phyloP scores from a whole-genome alignment of 2,888 invertebrate genomes.

The Seladonia tumulorum region DNA sequence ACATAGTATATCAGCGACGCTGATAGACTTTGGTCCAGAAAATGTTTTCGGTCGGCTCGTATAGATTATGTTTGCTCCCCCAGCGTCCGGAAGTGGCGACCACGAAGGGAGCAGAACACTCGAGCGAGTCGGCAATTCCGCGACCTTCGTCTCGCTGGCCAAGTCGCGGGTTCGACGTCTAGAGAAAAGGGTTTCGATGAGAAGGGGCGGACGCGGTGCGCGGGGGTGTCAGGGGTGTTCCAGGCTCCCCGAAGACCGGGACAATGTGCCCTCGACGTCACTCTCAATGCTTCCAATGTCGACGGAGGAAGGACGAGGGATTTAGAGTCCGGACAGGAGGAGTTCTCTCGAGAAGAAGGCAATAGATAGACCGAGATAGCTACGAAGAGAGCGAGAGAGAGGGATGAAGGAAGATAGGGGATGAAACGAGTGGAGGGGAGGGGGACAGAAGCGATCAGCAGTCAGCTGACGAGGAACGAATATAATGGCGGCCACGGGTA shows the following conservation, averaged over 20 bases:
- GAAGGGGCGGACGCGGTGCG: conserved; percentile 24
- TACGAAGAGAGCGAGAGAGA: conserved; percentile 39
- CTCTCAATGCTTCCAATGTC: conserved; percentile 75
- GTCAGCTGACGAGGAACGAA: conserved; percentile 78
- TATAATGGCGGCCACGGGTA: conserved; percentile 65
- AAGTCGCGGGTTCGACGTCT: conserved; percentile 45
- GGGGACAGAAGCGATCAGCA: conserved; percentile 73
- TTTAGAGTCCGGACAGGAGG: conserved; percentile 71
- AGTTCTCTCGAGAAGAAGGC: conserved; percentile 58
- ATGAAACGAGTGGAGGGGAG: conserved; percentile 58
- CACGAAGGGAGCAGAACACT: neutral
- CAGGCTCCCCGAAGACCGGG: conserved; percentile 69
- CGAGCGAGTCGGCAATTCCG: conserved; percentile 40
- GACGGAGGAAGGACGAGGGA: conserved; percentile 65
- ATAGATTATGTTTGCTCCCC: conserved; percentile 5
- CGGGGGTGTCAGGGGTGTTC: conserved; percentile 60
- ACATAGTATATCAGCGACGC: neutral
- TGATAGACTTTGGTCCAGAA: neutral
- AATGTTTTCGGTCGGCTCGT: neutral
- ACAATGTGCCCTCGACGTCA: conserved; percentile 80
- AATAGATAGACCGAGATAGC: conserved; percentile 17
- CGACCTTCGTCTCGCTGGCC: conserved; percentile 53
- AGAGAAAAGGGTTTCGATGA: conserved; percentile 62
- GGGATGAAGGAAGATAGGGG: conserved; percentile 57
- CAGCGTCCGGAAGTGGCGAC: neutral